Evolutionary conservation across 2,797 vertebrate species (phyloP).

Genomic region (Moxostoma hubbsi): DNA sequence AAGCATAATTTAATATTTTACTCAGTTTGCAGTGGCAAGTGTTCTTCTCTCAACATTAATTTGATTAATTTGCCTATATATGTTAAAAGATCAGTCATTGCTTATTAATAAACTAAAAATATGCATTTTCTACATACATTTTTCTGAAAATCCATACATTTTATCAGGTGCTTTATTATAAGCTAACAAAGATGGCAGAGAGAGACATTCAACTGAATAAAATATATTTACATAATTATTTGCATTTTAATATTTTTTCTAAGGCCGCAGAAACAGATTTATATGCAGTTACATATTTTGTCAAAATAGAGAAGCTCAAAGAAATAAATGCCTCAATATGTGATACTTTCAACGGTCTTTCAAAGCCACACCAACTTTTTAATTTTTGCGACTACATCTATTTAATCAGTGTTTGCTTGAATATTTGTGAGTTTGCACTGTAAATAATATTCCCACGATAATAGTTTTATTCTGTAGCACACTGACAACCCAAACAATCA

Average conservation of each 20-base stretch:
- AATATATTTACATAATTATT: constrained; percentile 41
- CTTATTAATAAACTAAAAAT: constrained; percentile 26
- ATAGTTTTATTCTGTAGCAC: constrained; percentile 10
- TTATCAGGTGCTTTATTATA: constrained; percentile 17
- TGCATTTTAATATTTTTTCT: not conserved
- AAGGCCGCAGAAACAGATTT: constrained; percentile 22
- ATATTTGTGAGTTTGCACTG: constrained; percentile 19
- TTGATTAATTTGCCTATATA: constrained; percentile 25
- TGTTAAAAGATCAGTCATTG: constrained; percentile 16
- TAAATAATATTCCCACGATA: constrained; percentile 43
- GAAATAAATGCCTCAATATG: constrained; percentile 15
- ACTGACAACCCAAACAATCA: not conserved
- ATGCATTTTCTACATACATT: not conserved
- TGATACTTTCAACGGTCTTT: constrained; percentile 25
- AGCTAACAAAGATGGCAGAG: constrained; percentile 1
- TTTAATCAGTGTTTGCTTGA: constrained; percentile 27
- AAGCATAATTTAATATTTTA: not conserved
- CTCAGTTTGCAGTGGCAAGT: constrained; percentile 9
- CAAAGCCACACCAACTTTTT: constrained; percentile 19
- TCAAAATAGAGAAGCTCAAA: constrained; percentile 6
- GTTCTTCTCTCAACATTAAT: constrained; percentile 26
- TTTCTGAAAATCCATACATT: constrained; percentile 45
- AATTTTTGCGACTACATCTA: constrained; percentile 24
- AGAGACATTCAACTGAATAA: constrained; percentile 12
- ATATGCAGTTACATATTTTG: constrained; percentile 12